Base-by-base conservation (phyloP, 1,140 invertebrate genomes). In the Penaeus indicus region DNA sequence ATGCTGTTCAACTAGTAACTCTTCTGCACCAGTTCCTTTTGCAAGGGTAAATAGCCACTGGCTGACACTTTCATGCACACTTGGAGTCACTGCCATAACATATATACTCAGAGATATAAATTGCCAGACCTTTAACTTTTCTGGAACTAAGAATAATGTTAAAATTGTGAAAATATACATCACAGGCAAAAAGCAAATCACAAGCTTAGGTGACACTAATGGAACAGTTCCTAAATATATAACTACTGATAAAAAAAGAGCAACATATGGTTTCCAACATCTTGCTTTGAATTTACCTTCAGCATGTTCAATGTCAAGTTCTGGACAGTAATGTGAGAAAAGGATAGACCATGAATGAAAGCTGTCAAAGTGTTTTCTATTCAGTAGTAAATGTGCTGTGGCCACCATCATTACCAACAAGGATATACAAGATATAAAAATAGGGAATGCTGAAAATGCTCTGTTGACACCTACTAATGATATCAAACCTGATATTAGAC, bases 271-370 rank as follows among this genome's bases (percentile, higher is more conserved):
- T 47, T 81, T 72, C 83, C 87, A 83, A 61, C 83, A 88, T 19
- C 77, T 79, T 27, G 83, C 60, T 38, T 79, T 75, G 63, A 88
- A 90, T 78, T 61, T 81, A 27, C 81, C 47, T 64, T 90, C 90
- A 27, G 86, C 84, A 19, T 69, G 32, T 62, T 61, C 78, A 7
- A 78, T 27, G 25, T 86, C 61, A 19, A 90, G 63, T 21, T 88
- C 90, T 21, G 82, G 38, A 75, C 90, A 90, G 42, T 80, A 88
- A 60, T 90, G 83, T 63, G 84, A 85, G n/a, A 90, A 78, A 3
- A 90, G 84, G 18, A 47, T 19, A 19, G 90, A 88, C 90, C 90
- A 90, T 27, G 81, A 61, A 32, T 64, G 78, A 61, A 88, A 85
- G 19, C 67, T 67, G 47, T 81, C 64, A 25, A 88, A 85, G 5